These are phyloP conservation scores for Hemistola chrysoprasaria DNA, from an alignment of 2,888 invertebrate genomes.

Conservation along the genomic window DNA sequence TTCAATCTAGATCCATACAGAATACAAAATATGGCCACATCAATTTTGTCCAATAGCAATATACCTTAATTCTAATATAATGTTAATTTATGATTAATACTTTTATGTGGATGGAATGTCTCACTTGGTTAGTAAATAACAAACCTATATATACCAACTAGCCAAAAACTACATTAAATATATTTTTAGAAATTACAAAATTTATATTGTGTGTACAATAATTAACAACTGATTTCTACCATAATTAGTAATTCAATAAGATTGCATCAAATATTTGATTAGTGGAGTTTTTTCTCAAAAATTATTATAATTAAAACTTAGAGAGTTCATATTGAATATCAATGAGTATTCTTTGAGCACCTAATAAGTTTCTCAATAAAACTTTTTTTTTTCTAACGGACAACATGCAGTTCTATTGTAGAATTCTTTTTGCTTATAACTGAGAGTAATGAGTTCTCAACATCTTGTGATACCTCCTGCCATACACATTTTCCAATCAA, in stretches of 20 bases:
- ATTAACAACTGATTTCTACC: too few relatives aligned
- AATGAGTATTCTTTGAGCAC: constrained; percentile 24
- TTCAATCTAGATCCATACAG: too few relatives aligned
- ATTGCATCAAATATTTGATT: too few relatives aligned
- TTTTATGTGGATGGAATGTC: constrained; percentile 5
- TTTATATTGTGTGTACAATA: too few relatives aligned
- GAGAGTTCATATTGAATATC: constrained; percentile 10
- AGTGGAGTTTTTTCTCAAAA: not conserved
- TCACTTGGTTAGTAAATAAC: not conserved
- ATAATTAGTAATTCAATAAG: too few relatives aligned
- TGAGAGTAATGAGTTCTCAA: constrained; percentile 86
- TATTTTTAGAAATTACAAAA: too few relatives aligned
- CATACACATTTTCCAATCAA: constrained; percentile 94
- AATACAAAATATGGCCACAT: constrained; percentile 14
- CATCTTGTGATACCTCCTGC: constrained; percentile 89
- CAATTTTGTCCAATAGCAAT: constrained; percentile 12
- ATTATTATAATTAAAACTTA: constrained; percentile 3
- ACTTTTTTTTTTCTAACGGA: constrained; percentile 78
- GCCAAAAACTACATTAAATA: too few relatives aligned
- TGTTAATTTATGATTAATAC: not conserved
- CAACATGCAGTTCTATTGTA: constrained; percentile 91
- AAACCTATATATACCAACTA: not conserved
- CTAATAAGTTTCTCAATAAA: constrained; percentile 6
- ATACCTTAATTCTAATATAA: constrained; percentile 1
- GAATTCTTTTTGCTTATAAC: constrained; percentile 88